A percentile compares a stretch with the other conserved stretches of the same genome.
phyloP scores from a whole-genome alignment of 2,113 vertebrate species.

The Myodes glareolus region DNA sequence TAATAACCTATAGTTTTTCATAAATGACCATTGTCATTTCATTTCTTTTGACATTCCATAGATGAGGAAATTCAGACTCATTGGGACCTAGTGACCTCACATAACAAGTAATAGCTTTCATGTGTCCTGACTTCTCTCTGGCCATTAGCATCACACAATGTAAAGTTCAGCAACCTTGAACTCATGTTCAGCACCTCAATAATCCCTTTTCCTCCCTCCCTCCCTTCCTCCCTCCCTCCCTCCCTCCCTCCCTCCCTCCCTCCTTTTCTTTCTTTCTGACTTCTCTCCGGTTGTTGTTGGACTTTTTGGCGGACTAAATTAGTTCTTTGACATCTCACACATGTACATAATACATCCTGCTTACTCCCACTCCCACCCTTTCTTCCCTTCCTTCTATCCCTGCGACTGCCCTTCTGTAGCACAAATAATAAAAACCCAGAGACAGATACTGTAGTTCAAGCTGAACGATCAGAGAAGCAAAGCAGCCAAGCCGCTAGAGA shows the following conservation, averaged over 20 bases:
- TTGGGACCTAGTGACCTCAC: not conserved
- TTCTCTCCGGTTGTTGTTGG: not conserved
- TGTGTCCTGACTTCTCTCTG: not conserved
- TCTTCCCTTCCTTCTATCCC: not conserved
- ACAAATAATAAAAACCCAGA: too few relatives aligned
- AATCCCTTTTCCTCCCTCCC: not conserved
- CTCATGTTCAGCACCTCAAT: not conserved
- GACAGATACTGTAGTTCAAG: too few relatives aligned
- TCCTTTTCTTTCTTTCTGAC: too few relatives aligned
- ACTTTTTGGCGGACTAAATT: not conserved
- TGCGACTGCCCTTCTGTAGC: not conserved
- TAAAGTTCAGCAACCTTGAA: not conserved
- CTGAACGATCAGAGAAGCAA: too few relatives aligned
- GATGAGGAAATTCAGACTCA: constrained; percentile 9
- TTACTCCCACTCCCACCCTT: not conserved
- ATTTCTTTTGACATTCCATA: not conserved
- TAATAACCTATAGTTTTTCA: not conserved
- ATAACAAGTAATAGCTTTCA: not conserved
- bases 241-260: fast-evolving
- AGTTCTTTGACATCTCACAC: not conserved
- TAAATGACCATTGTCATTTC: not conserved
- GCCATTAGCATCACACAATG: not conserved
- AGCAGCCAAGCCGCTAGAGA: too few relatives aligned
- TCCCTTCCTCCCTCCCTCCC: fast-evolving
- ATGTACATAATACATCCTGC: too few relatives aligned